A percentile compares a stretch with the other conserved stretches of the same genome.
Evolutionary conservation across 2,113 vertebrate genomes (phyloP).

Genomic region (Aphelocoma coerulescens): DNA sequence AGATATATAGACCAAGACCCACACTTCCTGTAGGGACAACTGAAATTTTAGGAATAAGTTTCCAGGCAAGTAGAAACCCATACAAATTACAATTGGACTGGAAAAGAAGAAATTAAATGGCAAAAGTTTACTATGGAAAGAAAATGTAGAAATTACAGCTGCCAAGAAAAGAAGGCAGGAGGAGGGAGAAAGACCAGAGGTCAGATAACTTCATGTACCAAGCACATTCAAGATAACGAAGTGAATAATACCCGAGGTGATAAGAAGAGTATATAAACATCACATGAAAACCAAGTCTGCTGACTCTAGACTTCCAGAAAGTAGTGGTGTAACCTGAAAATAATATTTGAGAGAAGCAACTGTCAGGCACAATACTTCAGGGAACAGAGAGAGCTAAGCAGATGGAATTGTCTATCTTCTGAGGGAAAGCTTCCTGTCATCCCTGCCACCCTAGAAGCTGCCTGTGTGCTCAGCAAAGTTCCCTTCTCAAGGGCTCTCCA

Average conservation of each 20-base stretch:
- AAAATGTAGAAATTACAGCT: not conserved
- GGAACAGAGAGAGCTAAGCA: not conserved
- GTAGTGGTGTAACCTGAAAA: not conserved
- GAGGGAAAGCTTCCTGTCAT: not conserved
- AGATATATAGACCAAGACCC: not conserved
- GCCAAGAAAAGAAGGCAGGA: not conserved
- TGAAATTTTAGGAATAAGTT: not conserved
- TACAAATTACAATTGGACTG: not conserved
- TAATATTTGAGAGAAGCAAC: not conserved
- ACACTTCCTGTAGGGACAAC: not conserved
- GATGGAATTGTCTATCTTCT: not conserved
- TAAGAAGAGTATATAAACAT: slow-evolving; percentile 60
- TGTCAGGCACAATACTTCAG: not conserved
- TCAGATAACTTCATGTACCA: not conserved
- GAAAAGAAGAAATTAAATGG: not conserved
- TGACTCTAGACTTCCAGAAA: not conserved
- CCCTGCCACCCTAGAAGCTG: not conserved
- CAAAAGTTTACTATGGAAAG: not conserved
- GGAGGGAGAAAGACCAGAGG: not conserved
- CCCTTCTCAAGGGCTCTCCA: not conserved
- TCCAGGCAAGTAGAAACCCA: not conserved
- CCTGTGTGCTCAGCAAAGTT: not conserved
- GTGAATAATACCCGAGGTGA: not conserved
- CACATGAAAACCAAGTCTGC: not conserved
- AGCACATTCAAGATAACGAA: slow-evolving; percentile 27